Conservation (phyloP, 1,140 invertebrate species). For the Sitophilus oryzae region DNA sequence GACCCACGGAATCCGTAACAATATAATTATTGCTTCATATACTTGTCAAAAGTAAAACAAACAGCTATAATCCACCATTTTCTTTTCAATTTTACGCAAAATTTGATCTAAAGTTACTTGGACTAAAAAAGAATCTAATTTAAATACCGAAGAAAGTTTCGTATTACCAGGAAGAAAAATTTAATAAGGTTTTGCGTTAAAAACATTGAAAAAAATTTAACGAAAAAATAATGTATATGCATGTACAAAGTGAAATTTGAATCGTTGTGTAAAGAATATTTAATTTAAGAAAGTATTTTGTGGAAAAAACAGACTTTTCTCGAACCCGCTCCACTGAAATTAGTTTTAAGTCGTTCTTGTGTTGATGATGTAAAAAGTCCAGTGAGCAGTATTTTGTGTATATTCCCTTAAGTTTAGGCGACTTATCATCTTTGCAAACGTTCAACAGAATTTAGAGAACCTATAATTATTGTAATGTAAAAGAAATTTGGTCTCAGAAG, state of each 20-base stretch:
- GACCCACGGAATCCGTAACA: too few relatives aligned
- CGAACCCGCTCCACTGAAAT: neutral
- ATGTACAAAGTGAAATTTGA: constrained; percentile 7
- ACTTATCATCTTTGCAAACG: too few relatives aligned
- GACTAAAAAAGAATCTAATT: too few relatives aligned
- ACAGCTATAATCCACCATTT: too few relatives aligned
- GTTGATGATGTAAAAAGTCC: neutral
- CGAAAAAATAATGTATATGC: neutral
- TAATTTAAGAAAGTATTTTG: neutral
- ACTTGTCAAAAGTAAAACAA: too few relatives aligned
- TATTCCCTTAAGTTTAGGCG: constrained; percentile 34
- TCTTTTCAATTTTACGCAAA: too few relatives aligned
- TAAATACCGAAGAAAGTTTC: too few relatives aligned
- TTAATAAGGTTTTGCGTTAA: constrained; percentile 3
- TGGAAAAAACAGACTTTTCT: neutral
- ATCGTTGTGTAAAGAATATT: constrained; percentile 28
- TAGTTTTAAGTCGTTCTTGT: neutral
- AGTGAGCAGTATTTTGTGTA: constrained; percentile 3
- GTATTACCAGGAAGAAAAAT: too few relatives aligned
- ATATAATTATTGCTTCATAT: too few relatives aligned
- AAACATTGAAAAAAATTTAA: neutral
- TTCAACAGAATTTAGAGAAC: constrained; percentile 30
- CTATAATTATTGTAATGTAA: neutral
- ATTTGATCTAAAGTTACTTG: too few relatives aligned
- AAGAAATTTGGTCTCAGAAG: neutral